Evolutionary conservation across 2,888 invertebrate species (phyloP), one percentile per base, ranked within the genome.

Genomic region (Ernsta delagoae): DNA sequence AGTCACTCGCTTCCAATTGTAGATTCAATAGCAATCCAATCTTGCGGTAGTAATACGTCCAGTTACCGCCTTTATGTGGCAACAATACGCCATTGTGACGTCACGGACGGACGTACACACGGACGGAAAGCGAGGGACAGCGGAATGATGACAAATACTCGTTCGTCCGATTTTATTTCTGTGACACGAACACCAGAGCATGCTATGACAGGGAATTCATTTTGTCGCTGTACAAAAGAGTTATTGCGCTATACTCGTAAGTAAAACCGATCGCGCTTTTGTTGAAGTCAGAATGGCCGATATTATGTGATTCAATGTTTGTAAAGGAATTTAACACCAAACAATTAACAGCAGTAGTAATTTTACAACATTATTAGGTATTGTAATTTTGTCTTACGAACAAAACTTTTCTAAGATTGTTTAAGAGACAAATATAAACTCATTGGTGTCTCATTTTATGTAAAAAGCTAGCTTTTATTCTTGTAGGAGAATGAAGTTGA

Each of bases 81-180:
- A 34, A 66, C 65, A 66, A 66, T 66, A 66, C 65, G 63, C 65
- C 60, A 59, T 67, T 67, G 60, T 67, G 66, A 61, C 60, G 66
- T 60, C 53, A 57, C 56, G 31, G 31, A 60, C 12, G 60, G 60
- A 60, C 60, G 48, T 16, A 39, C 36, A 34, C 61, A 34, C 43
- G 63, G 48, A 48, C 59, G 50, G 65, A 36, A 59, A 53, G 48
- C 60, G 54, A 53, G 65, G 60, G 53, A 66, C 60, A 66, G 60
- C 66, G 60, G 66, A 67, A 61, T 61, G 66, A 67, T 67, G 66
- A 67, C 66, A 67, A 67, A 67, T 67, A 43, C 53, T 60, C 60
- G 53, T 60, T 54, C 60, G 56, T 61, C 61, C 60, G 66, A 43
- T 67, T 60, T 53, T 34, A 60, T 66, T 54, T 41, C 53, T 54